Evolutionary conservation across 2,888 invertebrate genomes (phyloP).

Genomic region (Shargacucullia verbasci): DNA sequence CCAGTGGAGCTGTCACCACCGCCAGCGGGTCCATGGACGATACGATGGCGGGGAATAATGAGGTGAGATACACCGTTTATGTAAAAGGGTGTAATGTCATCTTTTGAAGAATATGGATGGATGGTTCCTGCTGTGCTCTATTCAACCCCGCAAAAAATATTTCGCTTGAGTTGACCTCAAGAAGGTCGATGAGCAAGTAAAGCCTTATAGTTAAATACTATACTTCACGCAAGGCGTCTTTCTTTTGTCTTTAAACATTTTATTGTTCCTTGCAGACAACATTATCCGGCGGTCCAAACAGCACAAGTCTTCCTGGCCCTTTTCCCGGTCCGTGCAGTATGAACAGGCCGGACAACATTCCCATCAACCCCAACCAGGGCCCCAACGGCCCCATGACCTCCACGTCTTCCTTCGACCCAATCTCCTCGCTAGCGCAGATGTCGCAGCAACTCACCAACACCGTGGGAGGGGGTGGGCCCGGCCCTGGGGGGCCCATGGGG

Average conservation of each 20-base stretch:
- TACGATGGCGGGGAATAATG: slow-evolving; percentile 71
- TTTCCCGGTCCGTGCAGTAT: slow-evolving; percentile 87
- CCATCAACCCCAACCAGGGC: slow-evolving; percentile 86
- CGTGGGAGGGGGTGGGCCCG: slow-evolving; percentile 83
- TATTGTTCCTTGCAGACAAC: slow-evolving; percentile 71
- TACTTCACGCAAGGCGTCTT: too few relatives aligned
- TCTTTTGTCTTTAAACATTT: not conserved
- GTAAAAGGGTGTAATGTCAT: too few relatives aligned
- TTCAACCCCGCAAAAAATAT: too few relatives aligned
- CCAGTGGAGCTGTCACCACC: slow-evolving; percentile 67
- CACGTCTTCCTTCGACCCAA: slow-evolving; percentile 95
- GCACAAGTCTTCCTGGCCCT: slow-evolving; percentile 85
- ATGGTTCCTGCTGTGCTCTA: too few relatives aligned
- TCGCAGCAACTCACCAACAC: slow-evolving; percentile 96
- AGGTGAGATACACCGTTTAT: slow-evolving; percentile 62
- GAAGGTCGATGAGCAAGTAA: too few relatives aligned
- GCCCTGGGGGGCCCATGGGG: slow-evolving; percentile 78
- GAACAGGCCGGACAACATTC: slow-evolving; percentile 84
- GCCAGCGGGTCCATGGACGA: slow-evolving; percentile 73
- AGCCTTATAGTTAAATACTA: too few relatives aligned
- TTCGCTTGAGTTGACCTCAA: too few relatives aligned
- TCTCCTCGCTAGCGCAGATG: slow-evolving; percentile 98
- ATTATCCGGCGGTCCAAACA: slow-evolving; percentile 84
- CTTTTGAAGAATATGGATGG: too few relatives aligned
- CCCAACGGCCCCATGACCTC: slow-evolving; percentile 88